phyloP scores from a whole-genome alignment of 2,113 vertebrate species.

The Rafetus swinhoei region DNA sequence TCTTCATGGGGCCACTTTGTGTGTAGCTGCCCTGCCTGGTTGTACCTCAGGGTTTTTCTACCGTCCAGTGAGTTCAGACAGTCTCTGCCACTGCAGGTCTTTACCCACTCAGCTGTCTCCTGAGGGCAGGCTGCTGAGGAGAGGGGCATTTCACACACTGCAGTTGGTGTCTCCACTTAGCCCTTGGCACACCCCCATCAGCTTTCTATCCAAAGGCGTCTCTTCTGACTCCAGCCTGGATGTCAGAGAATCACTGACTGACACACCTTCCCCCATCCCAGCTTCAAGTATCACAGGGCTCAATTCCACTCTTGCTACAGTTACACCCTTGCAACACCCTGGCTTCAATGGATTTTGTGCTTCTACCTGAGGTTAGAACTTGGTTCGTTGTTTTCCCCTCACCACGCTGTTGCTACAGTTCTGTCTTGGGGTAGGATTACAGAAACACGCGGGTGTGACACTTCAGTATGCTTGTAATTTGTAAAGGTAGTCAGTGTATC shows the following conservation, averaged over 20 bases:
- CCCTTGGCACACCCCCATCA: background rate
- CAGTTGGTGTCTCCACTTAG: rapidly evolving
- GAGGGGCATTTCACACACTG: background rate
- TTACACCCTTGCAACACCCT: too few relatives aligned
- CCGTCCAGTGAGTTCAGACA: rapidly evolving
- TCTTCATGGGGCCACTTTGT: background rate
- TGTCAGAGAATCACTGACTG: background rate
- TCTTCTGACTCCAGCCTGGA: background rate
- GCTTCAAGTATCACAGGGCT: too few relatives aligned
- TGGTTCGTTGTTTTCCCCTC: background rate
- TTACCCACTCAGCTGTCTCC: too few relatives aligned
- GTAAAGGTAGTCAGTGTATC: background rate
- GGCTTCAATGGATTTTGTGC: too few relatives aligned
- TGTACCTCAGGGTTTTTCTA: background rate
- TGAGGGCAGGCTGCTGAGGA: background rate
- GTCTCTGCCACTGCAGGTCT: background rate
- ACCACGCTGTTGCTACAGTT: background rate
- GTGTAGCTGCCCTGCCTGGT: rapidly evolving
- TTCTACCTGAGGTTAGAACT: background rate
- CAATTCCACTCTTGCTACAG: too few relatives aligned
- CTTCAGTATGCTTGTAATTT: background rate
- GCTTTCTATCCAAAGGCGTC: background rate
- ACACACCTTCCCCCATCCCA: background rate
- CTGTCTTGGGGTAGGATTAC: background rate
- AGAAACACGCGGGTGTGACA: background rate